Percentiles rank a stretch among this genome's conserved stretches.
phyloP scores from a whole-genome alignment of 2,888 invertebrate genomes.

The Chironomus riparius region DNA sequence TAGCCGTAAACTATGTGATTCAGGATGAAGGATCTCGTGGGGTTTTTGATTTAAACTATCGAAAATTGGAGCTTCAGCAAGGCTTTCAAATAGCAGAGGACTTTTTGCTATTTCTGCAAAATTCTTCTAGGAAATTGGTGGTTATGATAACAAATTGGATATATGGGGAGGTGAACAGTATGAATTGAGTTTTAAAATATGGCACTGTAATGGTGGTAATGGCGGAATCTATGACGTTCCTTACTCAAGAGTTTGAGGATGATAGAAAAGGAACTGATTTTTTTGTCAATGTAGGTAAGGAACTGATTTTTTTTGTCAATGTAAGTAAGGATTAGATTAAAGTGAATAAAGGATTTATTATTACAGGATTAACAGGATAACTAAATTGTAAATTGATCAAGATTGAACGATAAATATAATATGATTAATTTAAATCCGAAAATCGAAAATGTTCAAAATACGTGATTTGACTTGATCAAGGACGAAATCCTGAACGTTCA shows the following conservation, averaged over 20 bases:
- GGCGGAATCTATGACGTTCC: slow-evolving; percentile 86
- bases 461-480: too few relatives aligned
- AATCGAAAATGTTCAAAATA: too few relatives aligned
- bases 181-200: slow-evolving; percentile 94
- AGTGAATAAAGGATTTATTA: too few relatives aligned
- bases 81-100: slow-evolving; percentile 51
- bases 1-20: slow-evolving; percentile 55
- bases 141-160: slow-evolving; percentile 83
- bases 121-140: slow-evolving; percentile 95
- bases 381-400: too few relatives aligned
- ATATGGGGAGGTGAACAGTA: slow-evolving; percentile 90
- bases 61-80: neutral
- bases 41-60: slow-evolving; percentile 17
- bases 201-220: slow-evolving; percentile 93
- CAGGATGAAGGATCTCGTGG: slow-evolving; percentile 22
- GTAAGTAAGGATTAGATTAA: too few relatives aligned
- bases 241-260: slow-evolving; percentile 87
- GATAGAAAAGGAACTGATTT: slow-evolving; percentile 51
- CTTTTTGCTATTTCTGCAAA: slow-evolving; percentile 83
- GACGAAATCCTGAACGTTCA: too few relatives aligned
- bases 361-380: too few relatives aligned
- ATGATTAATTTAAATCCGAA: too few relatives aligned
- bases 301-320: too few relatives aligned
- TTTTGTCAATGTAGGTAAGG: slow-evolving; percentile 4
- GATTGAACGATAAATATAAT: too few relatives aligned